Evolutionary conservation across 2,888 invertebrate species (phyloP).

Genomic region (Caenorhabditis uteleia): DNA sequence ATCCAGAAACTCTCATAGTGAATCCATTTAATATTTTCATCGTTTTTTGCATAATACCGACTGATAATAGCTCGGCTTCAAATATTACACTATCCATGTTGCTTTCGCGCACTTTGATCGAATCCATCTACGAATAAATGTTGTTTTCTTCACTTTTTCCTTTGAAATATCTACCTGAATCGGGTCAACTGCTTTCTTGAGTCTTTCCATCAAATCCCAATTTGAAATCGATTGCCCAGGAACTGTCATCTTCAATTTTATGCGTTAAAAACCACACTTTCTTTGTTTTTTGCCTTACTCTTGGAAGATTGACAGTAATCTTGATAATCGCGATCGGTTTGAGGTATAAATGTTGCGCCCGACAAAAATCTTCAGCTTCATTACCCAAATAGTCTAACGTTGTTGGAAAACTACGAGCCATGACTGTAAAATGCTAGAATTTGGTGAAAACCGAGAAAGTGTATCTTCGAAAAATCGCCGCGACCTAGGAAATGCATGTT

Average conservation of each 20-base stretch:
- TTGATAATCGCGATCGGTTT: constrained; percentile 88
- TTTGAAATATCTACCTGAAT: too few relatives aligned
- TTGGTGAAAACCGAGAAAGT: not conserved
- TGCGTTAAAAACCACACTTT: too few relatives aligned
- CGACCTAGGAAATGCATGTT: not conserved
- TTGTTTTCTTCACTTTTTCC: too few relatives aligned
- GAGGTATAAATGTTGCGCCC: constrained; percentile 85
- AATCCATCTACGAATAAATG: too few relatives aligned
- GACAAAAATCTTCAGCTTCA: constrained; percentile 57
- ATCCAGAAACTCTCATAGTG: constrained; percentile 84
- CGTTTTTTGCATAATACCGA: constrained; percentile 67
- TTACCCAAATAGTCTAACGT: constrained; percentile 29
- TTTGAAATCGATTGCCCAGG: constrained; percentile 87
- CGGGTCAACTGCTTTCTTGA: constrained; percentile 77
- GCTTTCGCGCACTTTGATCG: constrained; percentile 82
- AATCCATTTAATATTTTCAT: constrained; percentile 78
- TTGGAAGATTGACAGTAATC: constrained; percentile 87
- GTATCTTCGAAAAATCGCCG: not conserved
- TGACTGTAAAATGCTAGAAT: not conserved
- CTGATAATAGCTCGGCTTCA: constrained; percentile 77
- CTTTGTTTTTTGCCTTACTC: constrained; percentile 18
- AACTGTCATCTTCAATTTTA: constrained; percentile 76
- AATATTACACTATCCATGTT: constrained; percentile 88
- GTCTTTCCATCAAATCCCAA: constrained; percentile 94
- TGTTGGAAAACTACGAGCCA: constrained; percentile 11